Evolutionary conservation across 1,140 invertebrate genomes (phyloP), one percentile per base, ranked within the genome.

Genomic region (Archivesica marissinica): DNA sequence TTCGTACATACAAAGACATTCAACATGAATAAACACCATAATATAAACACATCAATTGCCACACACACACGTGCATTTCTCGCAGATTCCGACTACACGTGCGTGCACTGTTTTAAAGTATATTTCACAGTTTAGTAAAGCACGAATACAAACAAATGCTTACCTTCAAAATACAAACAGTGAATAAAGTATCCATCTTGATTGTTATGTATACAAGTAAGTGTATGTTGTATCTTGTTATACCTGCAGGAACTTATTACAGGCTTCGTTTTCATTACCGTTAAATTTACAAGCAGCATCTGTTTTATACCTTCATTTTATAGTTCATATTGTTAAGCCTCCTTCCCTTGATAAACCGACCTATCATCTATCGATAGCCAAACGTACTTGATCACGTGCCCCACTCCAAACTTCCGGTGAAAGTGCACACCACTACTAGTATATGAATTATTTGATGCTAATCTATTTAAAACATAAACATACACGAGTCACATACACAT

Each of bases 231-330:
- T 64, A 6, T 64, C 59, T 9, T 64, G 4, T 35, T 64, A 64
- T 20, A 30, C 59, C 59, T 15, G 59, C n/a, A 35, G 59, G 59
- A 64, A 64, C 30, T 64, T 64, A 64, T 2, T 35, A 35, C 30
- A 64, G 59, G 59, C 59, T 64, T 33, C 38, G 38, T 30, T 64
- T 64, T 64, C 38, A 64, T 64, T 64, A 64, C 59, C 59, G 59
- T 35, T 64, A 7, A 64, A 64, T 64, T 64, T 64, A 15, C 59
- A 35, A 33, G 30, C 30, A 25, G 38, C 59, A 64, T 64, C 59
- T 64, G 59, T 64, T 64, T 64, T 64, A 64, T 64, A 64, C 59
- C 0, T 64, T 64, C 59, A 20, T 35, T 64, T 35, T 64, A 17
- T 64, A 35, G 30, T 35, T 64, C 59, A 9, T 30, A 17, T 35